Conservation (phyloP, 2,888 invertebrate species). For the Ctena decussata region DNA sequence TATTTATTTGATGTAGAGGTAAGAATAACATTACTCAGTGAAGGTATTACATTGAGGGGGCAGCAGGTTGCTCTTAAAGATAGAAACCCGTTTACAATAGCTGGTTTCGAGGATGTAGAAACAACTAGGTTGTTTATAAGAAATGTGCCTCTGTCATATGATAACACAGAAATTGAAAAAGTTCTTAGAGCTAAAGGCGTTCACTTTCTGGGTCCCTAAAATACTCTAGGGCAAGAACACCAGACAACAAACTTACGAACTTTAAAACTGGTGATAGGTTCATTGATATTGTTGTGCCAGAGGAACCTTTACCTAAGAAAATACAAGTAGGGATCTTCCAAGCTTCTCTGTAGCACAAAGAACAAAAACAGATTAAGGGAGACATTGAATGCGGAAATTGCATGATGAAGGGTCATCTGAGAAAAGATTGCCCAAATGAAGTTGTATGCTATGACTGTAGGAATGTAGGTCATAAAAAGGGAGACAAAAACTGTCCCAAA, state of each 20-base stretch:
- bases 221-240: not conserved
- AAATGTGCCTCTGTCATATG: not conserved
- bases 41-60: not conserved
- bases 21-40: not conserved
- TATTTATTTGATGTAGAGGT: not conserved
- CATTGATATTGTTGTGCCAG: not conserved
- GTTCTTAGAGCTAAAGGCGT: not conserved
- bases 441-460: not conserved
- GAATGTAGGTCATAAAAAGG: not conserved
- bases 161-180: not conserved
- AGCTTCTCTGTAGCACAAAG: not conserved
- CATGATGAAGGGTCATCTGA: not conserved
- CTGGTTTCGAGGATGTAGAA: not conserved
- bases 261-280: not conserved
- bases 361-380: not conserved
- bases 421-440: not conserved
- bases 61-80: not conserved
- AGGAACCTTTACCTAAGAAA: not conserved
- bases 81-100: not conserved
- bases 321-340: not conserved
- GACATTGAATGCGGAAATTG: not conserved
- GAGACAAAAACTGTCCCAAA: not conserved
- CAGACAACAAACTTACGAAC: not conserved
- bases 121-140: not conserved
- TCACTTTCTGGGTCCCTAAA: not conserved